A percentile compares a stretch with the other conserved stretches of the same genome.
Conservation (phyloP, 2,113 vertebrate genomes). For the Zapus hudsonius region DNA sequence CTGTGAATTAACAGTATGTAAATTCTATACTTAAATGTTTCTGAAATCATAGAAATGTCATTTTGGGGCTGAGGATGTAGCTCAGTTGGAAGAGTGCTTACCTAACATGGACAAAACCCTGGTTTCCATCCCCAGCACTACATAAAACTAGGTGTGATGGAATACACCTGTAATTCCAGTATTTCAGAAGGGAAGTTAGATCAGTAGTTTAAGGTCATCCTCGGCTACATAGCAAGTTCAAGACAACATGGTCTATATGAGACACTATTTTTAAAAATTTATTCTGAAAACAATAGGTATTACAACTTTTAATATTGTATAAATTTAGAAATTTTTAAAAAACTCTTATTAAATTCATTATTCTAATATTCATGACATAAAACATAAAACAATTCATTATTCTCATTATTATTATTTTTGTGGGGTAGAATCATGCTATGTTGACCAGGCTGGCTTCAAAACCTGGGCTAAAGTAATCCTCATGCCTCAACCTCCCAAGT, state of each 20-base stretch:
- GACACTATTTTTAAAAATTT: background rate
- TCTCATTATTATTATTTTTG: background rate
- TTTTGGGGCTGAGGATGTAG: background rate
- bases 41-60: slow-evolving; percentile 42
- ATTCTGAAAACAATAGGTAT: slow-evolving; percentile 36
- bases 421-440: background rate
- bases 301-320: background rate
- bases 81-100: background rate
- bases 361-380: slow-evolving; percentile 30
- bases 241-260: background rate
- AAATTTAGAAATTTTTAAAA: background rate
- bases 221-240: background rate
- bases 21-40: slow-evolving; percentile 49
- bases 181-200: background rate
- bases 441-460: background rate
- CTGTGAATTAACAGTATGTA: slow-evolving; percentile 11
- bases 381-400: slow-evolving; percentile 16
- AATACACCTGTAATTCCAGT: background rate
- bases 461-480: background rate
- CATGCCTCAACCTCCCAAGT: background rate
- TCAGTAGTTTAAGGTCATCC: background rate
- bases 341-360: slow-evolving; percentile 39
- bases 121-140: background rate
- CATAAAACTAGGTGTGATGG: background rate
- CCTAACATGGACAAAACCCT: background rate